Conservation (phyloP, 2,888 invertebrate genomes). For the Agelastica alni region DNA sequence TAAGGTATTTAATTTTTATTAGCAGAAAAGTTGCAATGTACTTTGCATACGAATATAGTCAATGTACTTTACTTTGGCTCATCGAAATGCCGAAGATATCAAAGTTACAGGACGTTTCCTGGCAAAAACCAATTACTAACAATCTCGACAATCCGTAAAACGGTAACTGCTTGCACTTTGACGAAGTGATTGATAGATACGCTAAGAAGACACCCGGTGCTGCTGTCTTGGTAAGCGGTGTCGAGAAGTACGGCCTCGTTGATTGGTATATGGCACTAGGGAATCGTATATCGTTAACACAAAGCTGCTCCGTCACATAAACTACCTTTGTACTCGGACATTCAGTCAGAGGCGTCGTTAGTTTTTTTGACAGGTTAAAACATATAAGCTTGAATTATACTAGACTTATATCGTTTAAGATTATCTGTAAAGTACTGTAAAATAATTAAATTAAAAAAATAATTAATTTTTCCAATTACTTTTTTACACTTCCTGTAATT, state of each 20-base stretch:
- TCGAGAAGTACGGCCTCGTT: constrained; percentile 25
- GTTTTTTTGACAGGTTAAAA: no score
- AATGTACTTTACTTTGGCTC: background rate
- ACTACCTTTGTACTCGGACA: constrained; percentile 23
- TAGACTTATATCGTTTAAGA: no score
- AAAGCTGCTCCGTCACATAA: constrained; percentile 41
- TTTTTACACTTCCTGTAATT: no score
- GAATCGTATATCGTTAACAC: constrained; percentile 35
- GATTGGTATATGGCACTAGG: constrained; percentile 38
- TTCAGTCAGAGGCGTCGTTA: background rate
- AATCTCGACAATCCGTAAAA: constrained; percentile 13
- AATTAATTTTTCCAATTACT: background rate
- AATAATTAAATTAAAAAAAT: no score
- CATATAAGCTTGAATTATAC: no score
- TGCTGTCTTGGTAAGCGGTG: constrained; percentile 20
- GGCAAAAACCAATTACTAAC: constrained; percentile 22
- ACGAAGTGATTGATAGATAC: constrained; percentile 22
- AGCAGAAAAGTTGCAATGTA: no score
- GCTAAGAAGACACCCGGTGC: constrained; percentile 17
- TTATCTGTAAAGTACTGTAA: no score
- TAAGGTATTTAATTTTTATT: no score
- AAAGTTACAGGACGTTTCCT: constrained; percentile 12
- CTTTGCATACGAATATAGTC: no score
- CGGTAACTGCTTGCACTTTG: constrained; percentile 14
- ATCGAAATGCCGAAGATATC: constrained; percentile 4